Base-by-base conservation (phyloP, 1,140 invertebrate genomes). In the Neocloeon triangulifer region DNA sequence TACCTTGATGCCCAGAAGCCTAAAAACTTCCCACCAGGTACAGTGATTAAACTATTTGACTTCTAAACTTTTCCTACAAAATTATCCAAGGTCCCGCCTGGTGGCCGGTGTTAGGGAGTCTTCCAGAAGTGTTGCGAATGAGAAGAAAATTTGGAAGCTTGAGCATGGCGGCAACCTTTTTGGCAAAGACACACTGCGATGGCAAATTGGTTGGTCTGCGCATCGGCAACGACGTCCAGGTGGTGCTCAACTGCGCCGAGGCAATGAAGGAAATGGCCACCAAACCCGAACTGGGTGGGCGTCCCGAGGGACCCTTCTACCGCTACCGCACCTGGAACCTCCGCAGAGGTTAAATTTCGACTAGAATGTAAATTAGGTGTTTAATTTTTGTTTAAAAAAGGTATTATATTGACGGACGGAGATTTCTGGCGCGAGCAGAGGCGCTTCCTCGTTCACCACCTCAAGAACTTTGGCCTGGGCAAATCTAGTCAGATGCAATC, bases 281-380 rank as follows among this genome's bases (percentile, higher is more conserved):
- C 2, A 57, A 51, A 22, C 65, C 73, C 5, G 66, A 71, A 25
- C 72, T 77, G 34, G 62, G 69, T 26, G 71, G 66, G 3, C 56
- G 74, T 35, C 74, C 75, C 0, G 59, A 69, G 45, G 69, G 70
- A 30, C 70, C 71, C 39, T 66, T 73, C 42, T 71, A 69, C 36
- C 49, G 56, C 19, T 47, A 70, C 14, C 51, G 73, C 37, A 55
- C 65, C 0, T 66, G 67, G 39, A 67, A 66, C 15, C 61, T 68
- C 44, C 57, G 66, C 47, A 51, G 61, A 39, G 70, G 70, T 75
- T 49, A 48, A 47, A 45, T 25, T n/a, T n/a, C n/a, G n/a, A n/a
- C n/a, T n/a, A n/a, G n/a, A n/a, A n/a, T n/a, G n/a, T n/a, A n/a
- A n/a, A n/a, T n/a, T n/a, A n/a, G n/a, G n/a, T n/a, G n/a, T n/a